Percentiles rank a stretch among this genome's conserved stretches.
phyloP scores from a whole-genome alignment of 2,797 vertebrate genomes.

The Lagodon rhomboides region DNA sequence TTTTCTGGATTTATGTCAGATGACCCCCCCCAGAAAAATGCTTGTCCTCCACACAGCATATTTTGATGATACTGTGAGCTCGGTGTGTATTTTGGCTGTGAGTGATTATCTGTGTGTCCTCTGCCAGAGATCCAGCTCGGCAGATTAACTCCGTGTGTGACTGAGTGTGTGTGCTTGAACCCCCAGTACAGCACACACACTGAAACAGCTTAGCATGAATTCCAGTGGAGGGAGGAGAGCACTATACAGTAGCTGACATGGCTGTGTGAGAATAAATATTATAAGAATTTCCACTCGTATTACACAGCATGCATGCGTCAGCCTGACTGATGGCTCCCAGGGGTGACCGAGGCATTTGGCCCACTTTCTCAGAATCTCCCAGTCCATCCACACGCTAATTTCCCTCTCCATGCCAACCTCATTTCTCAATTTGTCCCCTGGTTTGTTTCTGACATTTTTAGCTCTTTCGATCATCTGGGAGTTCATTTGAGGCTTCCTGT shows the following conservation, averaged over 20 bases:
- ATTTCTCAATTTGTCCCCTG: slow-evolving; percentile 73
- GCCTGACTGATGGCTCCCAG: slow-evolving; percentile 69
- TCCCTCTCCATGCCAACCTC: slow-evolving; percentile 77
- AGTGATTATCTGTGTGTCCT: slow-evolving; percentile 59
- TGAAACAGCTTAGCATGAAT: slow-evolving; percentile 68
- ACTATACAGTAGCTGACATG: slow-evolving; percentile 22
- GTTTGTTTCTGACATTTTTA: slow-evolving; percentile 66
- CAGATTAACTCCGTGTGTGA: slow-evolving; percentile 58
- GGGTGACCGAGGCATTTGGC: slow-evolving; percentile 63
- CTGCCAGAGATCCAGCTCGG: slow-evolving; percentile 65
- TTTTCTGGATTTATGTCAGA: slow-evolving; percentile 33
- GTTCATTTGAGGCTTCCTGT: slow-evolving; percentile 33
- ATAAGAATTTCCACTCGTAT: slow-evolving; percentile 46
- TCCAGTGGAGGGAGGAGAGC: slow-evolving; percentile 56
- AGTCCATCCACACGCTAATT: slow-evolving; percentile 69
- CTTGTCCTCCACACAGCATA: slow-evolving; percentile 27
- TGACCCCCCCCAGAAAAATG: slow-evolving; percentile 43
- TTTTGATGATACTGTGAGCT: slow-evolving; percentile 41
- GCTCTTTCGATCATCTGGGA: slow-evolving; percentile 61
- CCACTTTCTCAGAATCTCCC: slow-evolving; percentile 76
- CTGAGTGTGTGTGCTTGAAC: slow-evolving; percentile 20
- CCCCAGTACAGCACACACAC: slow-evolving; percentile 14
- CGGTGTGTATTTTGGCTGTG: slow-evolving; percentile 67
- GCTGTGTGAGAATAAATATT: slow-evolving; percentile 38
- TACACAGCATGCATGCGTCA: slow-evolving; percentile 65